phyloP scores from a whole-genome alignment of 2,797 vertebrate genomes.

The Macropus fuliginosus region DNA sequence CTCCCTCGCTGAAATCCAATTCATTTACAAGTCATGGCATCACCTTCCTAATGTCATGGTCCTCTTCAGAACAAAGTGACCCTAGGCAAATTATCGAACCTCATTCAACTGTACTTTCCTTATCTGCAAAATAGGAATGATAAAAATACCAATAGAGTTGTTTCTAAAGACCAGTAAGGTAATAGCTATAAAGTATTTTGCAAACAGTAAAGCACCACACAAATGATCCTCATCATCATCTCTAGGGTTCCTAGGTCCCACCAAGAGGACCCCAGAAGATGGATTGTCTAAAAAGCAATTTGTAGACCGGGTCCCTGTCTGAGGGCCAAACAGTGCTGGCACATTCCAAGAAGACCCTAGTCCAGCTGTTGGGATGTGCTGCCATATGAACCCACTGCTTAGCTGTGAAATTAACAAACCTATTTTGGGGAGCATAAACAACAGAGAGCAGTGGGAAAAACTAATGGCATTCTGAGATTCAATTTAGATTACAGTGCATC shows the following conservation, averaged over 20 bases:
- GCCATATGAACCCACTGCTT: not conserved
- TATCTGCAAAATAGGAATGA: not conserved
- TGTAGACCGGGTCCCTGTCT: not conserved
- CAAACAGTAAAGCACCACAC: not conserved
- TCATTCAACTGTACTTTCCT: not conserved
- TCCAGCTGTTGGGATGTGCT: not conserved
- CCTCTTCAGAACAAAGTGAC: not conserved
- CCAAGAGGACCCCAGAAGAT: not conserved
- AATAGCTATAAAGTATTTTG: not conserved
- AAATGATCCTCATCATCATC: not conserved
- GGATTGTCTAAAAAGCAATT: not conserved
- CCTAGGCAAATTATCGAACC: not conserved
- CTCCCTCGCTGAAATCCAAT: not conserved
- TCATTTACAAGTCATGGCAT: not conserved
- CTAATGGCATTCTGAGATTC: constrained; percentile 14
- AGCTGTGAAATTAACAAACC: constrained; percentile 5
- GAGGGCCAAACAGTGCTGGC: not conserved
- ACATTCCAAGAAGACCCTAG: not conserved
- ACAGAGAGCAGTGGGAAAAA: not conserved
- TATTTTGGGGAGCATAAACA: constrained; percentile 36
- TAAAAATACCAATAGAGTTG: not conserved
- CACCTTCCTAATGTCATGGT: not conserved
- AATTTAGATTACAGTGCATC: constrained; percentile 41
- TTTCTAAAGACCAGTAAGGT: not conserved
- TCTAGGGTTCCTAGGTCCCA: not conserved